A percentile compares a stretch with the other conserved stretches of the same genome.
Evolutionary conservation across 2,797 vertebrate species (phyloP).

Genomic region (Diplodus puntazzo): DNA sequence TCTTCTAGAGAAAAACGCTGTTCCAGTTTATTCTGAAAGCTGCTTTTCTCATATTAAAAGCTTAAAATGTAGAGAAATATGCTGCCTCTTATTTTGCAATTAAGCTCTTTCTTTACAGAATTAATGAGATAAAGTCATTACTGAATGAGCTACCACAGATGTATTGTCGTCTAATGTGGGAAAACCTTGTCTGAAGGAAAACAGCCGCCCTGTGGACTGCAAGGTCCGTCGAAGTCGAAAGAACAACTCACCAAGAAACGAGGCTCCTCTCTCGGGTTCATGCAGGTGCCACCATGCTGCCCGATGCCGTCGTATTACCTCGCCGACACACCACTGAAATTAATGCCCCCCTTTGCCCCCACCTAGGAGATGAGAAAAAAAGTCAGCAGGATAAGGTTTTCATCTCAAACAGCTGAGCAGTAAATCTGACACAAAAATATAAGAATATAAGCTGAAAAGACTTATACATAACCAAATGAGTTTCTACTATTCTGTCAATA

Average conservation of each 20-base stretch:
- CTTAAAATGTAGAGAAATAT: constrained; percentile 21
- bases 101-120: constrained; percentile 19
- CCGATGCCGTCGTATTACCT: constrained; percentile 74
- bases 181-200: constrained; percentile 22
- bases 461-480: not conserved
- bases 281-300: constrained; percentile 89
- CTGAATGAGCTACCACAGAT: constrained; percentile 24
- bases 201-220: constrained; percentile 11
- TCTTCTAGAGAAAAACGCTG: constrained; percentile 11
- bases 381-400: constrained; percentile 63
- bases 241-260: constrained; percentile 87
- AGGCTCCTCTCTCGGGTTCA: constrained; percentile 82
- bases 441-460: not conserved
- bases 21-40: constrained; percentile 35
- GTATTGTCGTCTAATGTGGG: constrained; percentile 5
- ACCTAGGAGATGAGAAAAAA: constrained; percentile 73
- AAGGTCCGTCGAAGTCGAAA: constrained; percentile 15
- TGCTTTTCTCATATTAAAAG: constrained; percentile 51
- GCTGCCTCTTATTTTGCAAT: constrained; percentile 32
- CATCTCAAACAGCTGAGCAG: not conserved
- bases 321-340: constrained; percentile 70
- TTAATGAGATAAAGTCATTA: constrained; percentile 32
- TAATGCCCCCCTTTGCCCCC: constrained; percentile 66
- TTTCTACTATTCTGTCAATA: constrained; percentile 6
- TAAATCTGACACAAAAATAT: not conserved